Percentiles rank a stretch among this genome's conserved stretches.
phyloP scores from a whole-genome alignment of 92 coral and sea anemone genomes.

The Hydrozoanthus gracilis region DNA sequence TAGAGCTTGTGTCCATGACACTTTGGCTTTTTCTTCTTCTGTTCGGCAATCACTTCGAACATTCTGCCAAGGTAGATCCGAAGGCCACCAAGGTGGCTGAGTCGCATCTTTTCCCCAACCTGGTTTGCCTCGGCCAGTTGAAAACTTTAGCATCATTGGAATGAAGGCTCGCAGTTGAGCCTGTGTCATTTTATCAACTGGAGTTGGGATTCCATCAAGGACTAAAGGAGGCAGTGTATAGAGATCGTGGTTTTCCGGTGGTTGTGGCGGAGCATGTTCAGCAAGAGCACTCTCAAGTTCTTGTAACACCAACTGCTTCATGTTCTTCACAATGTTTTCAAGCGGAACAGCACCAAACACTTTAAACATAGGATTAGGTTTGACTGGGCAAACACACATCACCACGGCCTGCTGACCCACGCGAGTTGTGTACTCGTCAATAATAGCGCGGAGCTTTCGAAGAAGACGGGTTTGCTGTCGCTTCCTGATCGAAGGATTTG shows the following conservation, averaged over 20 bases:
- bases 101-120: constrained; percentile 99
- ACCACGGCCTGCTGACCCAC: constrained; percentile 99
- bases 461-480: constrained; percentile 97
- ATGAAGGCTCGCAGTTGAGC: constrained; percentile 98
- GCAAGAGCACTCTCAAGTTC: constrained; percentile 95
- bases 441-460: constrained; percentile 92
- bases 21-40: constrained; percentile 96
- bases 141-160: constrained; percentile 97
- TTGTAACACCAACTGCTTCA: constrained; percentile 90
- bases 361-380: constrained; percentile 93
- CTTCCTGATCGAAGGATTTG: constrained; percentile 98
- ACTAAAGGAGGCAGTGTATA: constrained; percentile 94
- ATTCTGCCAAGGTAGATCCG: constrained; percentile 98
- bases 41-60: constrained; percentile 97
- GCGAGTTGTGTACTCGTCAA: constrained; percentile 98
- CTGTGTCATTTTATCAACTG: constrained; percentile 99
- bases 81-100: constrained; percentile 99
- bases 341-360: constrained; percentile 99
- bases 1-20: constrained; percentile 97
- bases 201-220: constrained; percentile 99
- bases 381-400: constrained; percentile 97
- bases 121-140: constrained; percentile 99
- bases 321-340: constrained; percentile 89
- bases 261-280: constrained; percentile 96
- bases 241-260: constrained; percentile 90